Evolutionary conservation across 1,140 invertebrate genomes (phyloP), one percentile per base, ranked within the genome.

Genomic region (Mactra quadrangularis): DNA sequence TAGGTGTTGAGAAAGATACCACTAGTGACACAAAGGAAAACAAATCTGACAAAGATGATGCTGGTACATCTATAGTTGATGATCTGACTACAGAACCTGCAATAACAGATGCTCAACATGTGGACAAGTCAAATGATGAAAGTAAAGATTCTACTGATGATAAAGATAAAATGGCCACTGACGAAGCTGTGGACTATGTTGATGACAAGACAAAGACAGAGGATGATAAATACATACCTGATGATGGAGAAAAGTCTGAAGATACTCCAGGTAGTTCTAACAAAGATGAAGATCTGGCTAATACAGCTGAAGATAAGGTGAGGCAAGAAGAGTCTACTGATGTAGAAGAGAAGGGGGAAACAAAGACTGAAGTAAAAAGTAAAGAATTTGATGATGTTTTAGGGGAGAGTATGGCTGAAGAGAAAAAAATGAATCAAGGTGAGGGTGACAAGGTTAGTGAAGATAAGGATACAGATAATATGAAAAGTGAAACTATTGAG

Each of bases 311-410:
- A 11, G 13, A 9, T 35, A 31, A 13, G 33, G 29, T 33, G 41
- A 29, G 31, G 31, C 6, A 35, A 38, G 22, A 55, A 55, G 22
- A 38, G 33, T 1, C 22, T 3, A 29, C 19, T 1, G 29, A 62
- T 22, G 70, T 19, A 59, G 50, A 59, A 60, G 84, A 82, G 62
- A 59, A 64, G 62, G 71, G 17, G 82, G 52, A 76, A 11, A 52
- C 19, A 25, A 60, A 41, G 9, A 35, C 59, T 33, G 77, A 27
- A 31, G 35, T 53, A 25, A 38, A 76, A 45, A 38, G 27, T 50
- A 47, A 64, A 22, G 52, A 9, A 13, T 15, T 22, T 70, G 71
- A 68, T 31, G 29, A 25, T 22, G 70, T 9, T 4, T 53, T 31
- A 31, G 60, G 19, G 0, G 2, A 74, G 52, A 50, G 50, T 3